A percentile compares a stretch with the other conserved stretches of the same genome.
Evolutionary conservation across 2,888 invertebrate species (phyloP).

Genomic region (Hyppa rectilinea): DNA sequence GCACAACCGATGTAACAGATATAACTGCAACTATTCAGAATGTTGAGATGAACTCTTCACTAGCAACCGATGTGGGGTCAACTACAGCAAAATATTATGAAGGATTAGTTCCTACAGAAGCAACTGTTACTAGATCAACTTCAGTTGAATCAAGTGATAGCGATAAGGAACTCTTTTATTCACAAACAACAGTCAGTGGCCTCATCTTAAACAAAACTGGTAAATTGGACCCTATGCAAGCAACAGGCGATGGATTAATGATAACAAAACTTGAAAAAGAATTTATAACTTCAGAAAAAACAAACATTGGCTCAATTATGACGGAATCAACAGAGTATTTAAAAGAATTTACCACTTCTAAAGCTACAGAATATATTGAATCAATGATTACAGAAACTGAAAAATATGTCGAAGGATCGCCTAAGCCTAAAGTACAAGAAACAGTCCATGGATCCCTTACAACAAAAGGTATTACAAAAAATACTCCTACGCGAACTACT

Average conservation of each 20-base stretch:
- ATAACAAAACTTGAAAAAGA: conserved; percentile 15
- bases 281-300: conserved; percentile 11
- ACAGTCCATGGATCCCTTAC: not conserved
- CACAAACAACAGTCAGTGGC: conserved; percentile 15
- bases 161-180: conserved; percentile 1
- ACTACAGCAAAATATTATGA: conserved; percentile 3
- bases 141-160: not conserved
- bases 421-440: conserved; percentile 3
- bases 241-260: conserved; percentile 3
- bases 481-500: not conserved
- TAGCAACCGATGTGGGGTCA: not conserved
- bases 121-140: conserved; percentile 2
- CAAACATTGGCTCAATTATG: conserved; percentile 20
- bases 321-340: conserved; percentile 23
- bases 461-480: not conserved
- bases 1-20: conserved; percentile 3
- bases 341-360: conserved; percentile 16
- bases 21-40: conserved; percentile 14
- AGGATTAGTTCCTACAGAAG: not conserved
- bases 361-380: conserved; percentile 12
- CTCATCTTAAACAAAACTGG: not conserved
- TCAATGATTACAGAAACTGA: conserved; percentile 4
- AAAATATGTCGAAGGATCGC: not conserved
- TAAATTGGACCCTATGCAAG: not conserved
- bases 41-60: conserved; percentile 2